These are phyloP conservation scores for Euproctis similis DNA, from an alignment of 2,888 invertebrate species.

Conservation along the genomic window DNA sequence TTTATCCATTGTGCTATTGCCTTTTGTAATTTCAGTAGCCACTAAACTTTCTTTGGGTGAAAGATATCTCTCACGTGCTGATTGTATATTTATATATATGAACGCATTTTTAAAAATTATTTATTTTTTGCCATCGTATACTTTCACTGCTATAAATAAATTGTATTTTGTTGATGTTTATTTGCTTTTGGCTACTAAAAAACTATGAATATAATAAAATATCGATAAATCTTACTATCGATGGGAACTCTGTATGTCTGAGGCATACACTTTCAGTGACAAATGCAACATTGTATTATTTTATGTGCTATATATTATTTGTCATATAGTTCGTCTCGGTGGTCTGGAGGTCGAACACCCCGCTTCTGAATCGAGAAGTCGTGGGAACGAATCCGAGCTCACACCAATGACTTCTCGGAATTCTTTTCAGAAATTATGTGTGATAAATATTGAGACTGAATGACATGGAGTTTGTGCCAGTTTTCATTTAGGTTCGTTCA, in stretches of 20 bases:
- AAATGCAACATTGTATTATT: conserved; percentile 31
- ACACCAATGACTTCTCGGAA: too few species aligned
- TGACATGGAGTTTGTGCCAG: too few species aligned
- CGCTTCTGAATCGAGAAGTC: too few species aligned
- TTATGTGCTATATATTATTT: too few species aligned
- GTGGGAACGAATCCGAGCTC: too few species aligned
- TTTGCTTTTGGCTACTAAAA: conserved; percentile 29
- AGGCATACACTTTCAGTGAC: conserved; percentile 22
- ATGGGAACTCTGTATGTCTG: conserved; percentile 33
- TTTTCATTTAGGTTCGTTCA: too few species aligned
- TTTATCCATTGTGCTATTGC: conserved; percentile 5
- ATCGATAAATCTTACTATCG: conserved; percentile 48
- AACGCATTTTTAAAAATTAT: conserved; percentile 26
- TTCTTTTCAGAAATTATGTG: too few species aligned
- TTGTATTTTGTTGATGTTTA: conserved; percentile 13
- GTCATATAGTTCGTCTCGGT: too few species aligned
- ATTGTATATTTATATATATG: conserved; percentile 15
- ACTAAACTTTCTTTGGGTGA: conserved; percentile 22
- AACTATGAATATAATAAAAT: conserved; percentile 44
- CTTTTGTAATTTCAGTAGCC: conserved; percentile 4
- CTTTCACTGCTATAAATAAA: conserved; percentile 22
- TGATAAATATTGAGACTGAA: too few species aligned
- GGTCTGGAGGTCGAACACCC: too few species aligned
- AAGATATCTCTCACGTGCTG: conserved; percentile 28
- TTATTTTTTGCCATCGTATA: conserved; percentile 14